Evolutionary conservation across 2,797 vertebrate genomes (phyloP).

Genomic region (Etheostoma perlongum): DNA sequence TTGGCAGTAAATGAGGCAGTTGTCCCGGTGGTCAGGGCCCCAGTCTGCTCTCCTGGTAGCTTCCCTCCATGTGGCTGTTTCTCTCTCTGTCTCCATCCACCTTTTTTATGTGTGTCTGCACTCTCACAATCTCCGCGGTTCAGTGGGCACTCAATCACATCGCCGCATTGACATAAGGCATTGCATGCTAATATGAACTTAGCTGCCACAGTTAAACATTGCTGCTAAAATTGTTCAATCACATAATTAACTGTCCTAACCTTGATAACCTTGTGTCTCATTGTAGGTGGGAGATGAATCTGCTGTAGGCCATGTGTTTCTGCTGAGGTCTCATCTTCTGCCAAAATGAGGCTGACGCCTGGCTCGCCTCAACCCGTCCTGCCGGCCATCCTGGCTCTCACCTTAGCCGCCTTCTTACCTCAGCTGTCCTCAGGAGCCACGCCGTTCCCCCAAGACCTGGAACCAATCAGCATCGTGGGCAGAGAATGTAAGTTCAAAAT

Average conservation of each 20-base stretch:
- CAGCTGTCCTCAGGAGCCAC: conserved; percentile 74
- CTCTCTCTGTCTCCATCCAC: conserved; percentile 12
- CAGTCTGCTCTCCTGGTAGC: conserved; percentile 3
- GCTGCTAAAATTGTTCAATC: conserved; percentile 6
- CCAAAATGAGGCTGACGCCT: conserved; percentile 84
- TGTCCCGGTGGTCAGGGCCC: conserved; percentile 55
- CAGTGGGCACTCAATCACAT: conserved; percentile 37
- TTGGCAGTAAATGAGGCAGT: conserved; percentile 69
- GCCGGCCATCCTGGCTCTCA: conserved; percentile 75
- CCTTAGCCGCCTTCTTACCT: conserved; percentile 72
- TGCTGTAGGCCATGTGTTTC: conserved; percentile 81
- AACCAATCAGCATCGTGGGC: conserved; percentile 84
- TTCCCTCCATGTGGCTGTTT: neutral
- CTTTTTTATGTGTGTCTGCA: conserved; percentile 12
- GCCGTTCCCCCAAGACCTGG: conserved; percentile 87
- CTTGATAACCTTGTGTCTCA: conserved; percentile 13
- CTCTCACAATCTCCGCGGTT: conserved; percentile 18
- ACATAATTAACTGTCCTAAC: neutral
- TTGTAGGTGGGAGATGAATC: conserved; percentile 72
- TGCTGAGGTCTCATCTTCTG: conserved; percentile 76
- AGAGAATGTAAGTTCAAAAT: conserved; percentile 80
- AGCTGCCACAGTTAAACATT: conserved; percentile 21
- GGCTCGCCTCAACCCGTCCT: conserved; percentile 74
- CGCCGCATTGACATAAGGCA: conserved; percentile 41
- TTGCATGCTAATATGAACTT: conserved; percentile 59